Base-by-base conservation (phyloP, 2,888 invertebrate species). In the Tipula lateralis region DNA sequence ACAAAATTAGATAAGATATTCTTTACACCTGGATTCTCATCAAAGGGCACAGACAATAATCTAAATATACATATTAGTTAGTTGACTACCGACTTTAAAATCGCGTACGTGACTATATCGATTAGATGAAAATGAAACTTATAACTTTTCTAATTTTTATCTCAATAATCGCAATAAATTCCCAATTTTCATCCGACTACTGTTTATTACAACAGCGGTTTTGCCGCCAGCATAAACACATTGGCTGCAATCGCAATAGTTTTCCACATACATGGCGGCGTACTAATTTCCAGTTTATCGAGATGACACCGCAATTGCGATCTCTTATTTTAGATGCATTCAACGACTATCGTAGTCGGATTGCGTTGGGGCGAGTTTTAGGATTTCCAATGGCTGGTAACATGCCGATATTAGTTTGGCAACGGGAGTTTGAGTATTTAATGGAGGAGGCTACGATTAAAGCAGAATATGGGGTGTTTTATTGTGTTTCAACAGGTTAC, bases 401-500 rank as follows among this genome's bases (percentile, higher is more conserved):
- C 19, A 83, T 83, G 83, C 83, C 30, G 1, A 19, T 83, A 34
- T 19, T 34, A 13, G 5, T 2, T 9, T 83, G 83, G 83, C 34
- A 34, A 9, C 34, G 83, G n/a, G 83, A 83, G 36, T 83, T 83
- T 4, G 83, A 83, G 9, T 34, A 34, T 83, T 83, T 83, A 83
- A 83, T 83, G 83, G 83, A 83, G 24, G 83, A 83, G 34, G 34
- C 16, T 0, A 34, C 19, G 0, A 36, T 34, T 2, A 83, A 83
- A 36, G 19, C 83, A 19, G 34, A 30, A 30, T 82, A 30, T 82
- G 82, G 82, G 36, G 16, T 12, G 19, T 83, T 83, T 83, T 83
- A 83, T 83, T 83, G 83, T 9, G 83, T 83, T 24, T 32, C 83
- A 83, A 83, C 83, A 34, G 82, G 82, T 82, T 80, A 80, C 9